Evolutionary conservation across 1,140 invertebrate species (phyloP).

Genomic region (Muscidifurax raptorellus): DNA sequence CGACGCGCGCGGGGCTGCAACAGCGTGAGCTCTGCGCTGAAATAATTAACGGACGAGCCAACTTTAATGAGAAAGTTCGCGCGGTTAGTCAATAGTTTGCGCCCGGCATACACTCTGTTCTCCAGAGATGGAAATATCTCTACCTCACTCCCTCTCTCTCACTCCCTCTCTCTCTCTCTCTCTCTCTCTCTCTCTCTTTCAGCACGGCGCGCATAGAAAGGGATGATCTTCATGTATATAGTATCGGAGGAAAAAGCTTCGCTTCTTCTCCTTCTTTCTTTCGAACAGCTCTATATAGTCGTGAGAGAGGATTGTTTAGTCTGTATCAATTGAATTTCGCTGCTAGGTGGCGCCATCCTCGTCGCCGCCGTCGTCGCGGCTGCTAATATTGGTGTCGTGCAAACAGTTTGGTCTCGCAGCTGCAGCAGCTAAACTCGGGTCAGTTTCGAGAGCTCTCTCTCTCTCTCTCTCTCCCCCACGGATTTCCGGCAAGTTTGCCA

Average conservation of each 20-base stretch:
- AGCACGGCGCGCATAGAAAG: no score
- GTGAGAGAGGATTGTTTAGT: no score
- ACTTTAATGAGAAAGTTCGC: slow-evolving; percentile 60
- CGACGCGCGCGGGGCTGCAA: no score
- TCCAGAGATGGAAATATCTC: no score
- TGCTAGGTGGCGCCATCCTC: not conserved
- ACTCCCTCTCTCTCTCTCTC: not conserved
- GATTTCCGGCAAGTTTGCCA: slow-evolving; percentile 65
- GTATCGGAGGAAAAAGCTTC: no score
- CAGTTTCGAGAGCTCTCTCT: slow-evolving; percentile 30
- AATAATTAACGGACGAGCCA: slow-evolving; percentile 58
- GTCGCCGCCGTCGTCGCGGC: not conserved
- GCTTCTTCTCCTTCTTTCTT: no score
- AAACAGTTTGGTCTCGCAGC: slow-evolving; percentile 64
- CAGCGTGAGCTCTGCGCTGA: slow-evolving; percentile 31
- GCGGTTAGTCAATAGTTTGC: slow-evolving; percentile 52
- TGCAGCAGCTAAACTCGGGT: slow-evolving; percentile 50
- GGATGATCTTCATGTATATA: no score
- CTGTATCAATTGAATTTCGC: not conserved
- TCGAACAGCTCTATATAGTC: no score
- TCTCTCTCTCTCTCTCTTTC: no score
- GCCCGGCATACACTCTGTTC: not conserved
- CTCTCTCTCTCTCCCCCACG: slow-evolving; percentile 39
- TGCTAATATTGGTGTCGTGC: slow-evolving; percentile 63
- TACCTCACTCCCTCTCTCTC: not conserved